These are phyloP conservation scores for Galerucella nymphaeae DNA, from an alignment of 2,888 invertebrate genomes.

Conservation along the genomic window DNA sequence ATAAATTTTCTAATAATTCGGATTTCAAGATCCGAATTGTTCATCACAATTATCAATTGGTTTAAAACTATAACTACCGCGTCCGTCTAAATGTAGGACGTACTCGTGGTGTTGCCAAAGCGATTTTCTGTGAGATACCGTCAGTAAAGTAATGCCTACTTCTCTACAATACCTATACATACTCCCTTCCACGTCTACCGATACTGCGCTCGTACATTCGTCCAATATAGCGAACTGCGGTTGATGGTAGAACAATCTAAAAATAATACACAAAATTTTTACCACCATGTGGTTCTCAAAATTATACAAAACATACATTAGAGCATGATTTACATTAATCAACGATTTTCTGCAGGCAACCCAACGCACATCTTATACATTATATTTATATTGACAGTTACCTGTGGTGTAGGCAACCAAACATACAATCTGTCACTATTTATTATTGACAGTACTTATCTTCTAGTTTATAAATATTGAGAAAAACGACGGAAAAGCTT, in stretches of 20 bases:
- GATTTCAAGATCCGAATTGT: constrained; percentile 90
- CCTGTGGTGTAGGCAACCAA: no score
- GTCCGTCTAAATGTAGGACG: constrained; percentile 95
- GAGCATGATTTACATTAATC: no score
- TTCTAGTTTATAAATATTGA: no score
- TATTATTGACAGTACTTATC: no score
- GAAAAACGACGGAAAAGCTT: no score
- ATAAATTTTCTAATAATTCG: background rate
- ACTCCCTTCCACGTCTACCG: constrained; percentile 96
- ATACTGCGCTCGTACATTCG: constrained; percentile 98
- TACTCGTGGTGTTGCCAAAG: constrained; percentile 98
- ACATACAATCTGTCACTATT: no score
- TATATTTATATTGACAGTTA: no score
- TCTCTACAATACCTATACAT: constrained; percentile 96
- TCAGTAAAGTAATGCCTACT: constrained; percentile 92
- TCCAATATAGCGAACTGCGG: constrained; percentile 99
- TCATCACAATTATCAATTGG: constrained; percentile 87
- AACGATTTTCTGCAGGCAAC: no score
- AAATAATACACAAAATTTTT: no score
- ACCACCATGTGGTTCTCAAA: no score
- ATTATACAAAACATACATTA: no score
- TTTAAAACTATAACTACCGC: constrained; percentile 89
- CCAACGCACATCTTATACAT: no score
- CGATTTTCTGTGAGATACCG: constrained; percentile 96
- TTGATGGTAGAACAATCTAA: constrained; percentile 87